These are phyloP conservation scores for Priapulus caudatus DNA, from an alignment of 2,888 invertebrate genomes.

Conservation along the genomic window DNA sequence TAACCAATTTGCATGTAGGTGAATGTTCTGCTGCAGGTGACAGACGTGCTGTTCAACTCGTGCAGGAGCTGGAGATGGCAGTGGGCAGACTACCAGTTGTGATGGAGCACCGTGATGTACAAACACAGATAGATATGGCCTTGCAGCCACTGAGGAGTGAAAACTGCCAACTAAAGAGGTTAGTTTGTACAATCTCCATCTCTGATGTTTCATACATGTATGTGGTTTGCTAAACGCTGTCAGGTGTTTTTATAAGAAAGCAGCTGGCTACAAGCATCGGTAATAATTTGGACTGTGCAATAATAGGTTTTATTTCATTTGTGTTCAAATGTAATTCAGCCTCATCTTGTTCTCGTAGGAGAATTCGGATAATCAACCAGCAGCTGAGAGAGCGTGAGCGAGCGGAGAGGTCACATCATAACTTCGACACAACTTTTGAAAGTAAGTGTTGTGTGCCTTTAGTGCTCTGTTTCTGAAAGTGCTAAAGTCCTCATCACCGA, in stretches of 20 bases:
- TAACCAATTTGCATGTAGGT: too few species aligned
- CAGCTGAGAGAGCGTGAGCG: neutral
- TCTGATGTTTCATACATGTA: too few species aligned
- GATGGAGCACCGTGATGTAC: neutral
- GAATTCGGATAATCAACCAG: neutral
- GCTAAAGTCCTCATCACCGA: too few species aligned
- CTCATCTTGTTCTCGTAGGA: neutral
- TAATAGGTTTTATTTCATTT: neutral
- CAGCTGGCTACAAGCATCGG: too few species aligned
- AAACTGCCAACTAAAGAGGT: slow-evolving; percentile 1
- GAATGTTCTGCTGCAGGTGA: too few species aligned
- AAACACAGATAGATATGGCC: neutral
- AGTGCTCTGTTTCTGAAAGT: too few species aligned
- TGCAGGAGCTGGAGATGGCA: neutral
- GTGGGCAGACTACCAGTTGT: neutral
- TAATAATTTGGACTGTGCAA: too few species aligned
- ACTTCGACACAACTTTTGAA: neutral
- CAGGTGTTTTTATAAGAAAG: too few species aligned
- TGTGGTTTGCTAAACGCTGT: too few species aligned
- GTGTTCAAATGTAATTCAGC: neutral
- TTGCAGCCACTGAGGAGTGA: neutral
- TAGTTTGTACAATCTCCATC: too few species aligned
- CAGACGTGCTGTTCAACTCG: neutral
- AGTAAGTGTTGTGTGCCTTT: too few species aligned
- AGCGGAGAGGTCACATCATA: neutral